These are phyloP conservation scores for Nyctereutes procyonoides DNA, from an alignment of 2,113 vertebrate species.

Conservation along the genomic window DNA sequence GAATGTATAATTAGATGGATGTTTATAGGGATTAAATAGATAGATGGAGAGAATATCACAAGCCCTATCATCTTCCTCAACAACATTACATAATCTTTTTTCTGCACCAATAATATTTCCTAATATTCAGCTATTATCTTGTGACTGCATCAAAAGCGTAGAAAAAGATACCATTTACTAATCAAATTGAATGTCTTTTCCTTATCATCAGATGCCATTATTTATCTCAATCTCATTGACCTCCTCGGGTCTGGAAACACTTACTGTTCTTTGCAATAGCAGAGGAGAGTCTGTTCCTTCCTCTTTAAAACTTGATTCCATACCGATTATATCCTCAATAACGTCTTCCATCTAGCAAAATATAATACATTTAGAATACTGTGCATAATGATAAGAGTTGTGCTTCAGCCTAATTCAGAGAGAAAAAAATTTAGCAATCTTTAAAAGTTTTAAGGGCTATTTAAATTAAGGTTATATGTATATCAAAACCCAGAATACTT, in stretches of 20 bases:
- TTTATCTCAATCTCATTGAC: not conserved
- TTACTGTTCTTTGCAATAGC: conserved; percentile 95
- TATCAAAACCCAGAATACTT: not conserved
- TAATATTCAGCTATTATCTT: not conserved
- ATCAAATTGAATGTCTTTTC: not conserved
- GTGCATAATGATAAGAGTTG: conserved; percentile 30
- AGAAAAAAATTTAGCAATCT: not conserved
- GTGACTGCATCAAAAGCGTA: not conserved
- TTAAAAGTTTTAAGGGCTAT: not conserved
- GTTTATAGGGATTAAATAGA: not conserved
- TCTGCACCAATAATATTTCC: not conserved
- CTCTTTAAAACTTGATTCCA: conserved; percentile 95
- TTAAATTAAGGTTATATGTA: not conserved
- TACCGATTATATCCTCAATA: conserved; percentile 95
- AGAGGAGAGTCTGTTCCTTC: conserved; percentile 92
- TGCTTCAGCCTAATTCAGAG: conserved; percentile 1
- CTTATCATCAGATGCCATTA: not conserved
- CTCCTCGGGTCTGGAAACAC: conserved; percentile 81
- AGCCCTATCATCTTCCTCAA: not conserved
- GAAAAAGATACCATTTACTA: conserved; percentile 1
- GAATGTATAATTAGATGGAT: not conserved
- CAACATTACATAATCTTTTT: not conserved
- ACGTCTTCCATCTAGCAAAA: conserved; percentile 94
- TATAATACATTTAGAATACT: conserved; percentile 69
- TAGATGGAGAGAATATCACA: not conserved